A percentile compares a stretch with the other conserved stretches of the same genome.
These are phyloP conservation scores for Drosophila ficusphila DNA, from an alignment of 1,140 invertebrate genomes.

Conservation along the genomic window DNA sequence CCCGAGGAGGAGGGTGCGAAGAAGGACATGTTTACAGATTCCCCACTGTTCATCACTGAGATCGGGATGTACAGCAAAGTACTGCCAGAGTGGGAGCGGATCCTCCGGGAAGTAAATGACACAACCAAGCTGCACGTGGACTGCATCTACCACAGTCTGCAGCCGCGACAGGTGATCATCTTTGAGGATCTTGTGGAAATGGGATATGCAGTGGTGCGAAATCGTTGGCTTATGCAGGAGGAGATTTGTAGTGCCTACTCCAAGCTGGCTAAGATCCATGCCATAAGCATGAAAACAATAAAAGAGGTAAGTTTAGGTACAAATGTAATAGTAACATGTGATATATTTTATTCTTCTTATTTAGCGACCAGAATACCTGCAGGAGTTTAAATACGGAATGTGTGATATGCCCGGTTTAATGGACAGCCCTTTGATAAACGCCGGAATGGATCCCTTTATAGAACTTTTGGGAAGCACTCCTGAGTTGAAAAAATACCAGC, in stretches of 20 bases:
- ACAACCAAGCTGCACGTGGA: conserved; percentile 21
- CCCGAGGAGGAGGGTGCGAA: conserved; percentile 55
- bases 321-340: not conserved
- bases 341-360: not conserved
- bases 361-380: conserved; percentile 37
- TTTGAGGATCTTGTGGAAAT: conserved; percentile 60
- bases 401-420: conserved; percentile 12
- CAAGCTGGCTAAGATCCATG: conserved; percentile 64
- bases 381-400: conserved; percentile 28
- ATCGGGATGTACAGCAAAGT: conserved; percentile 59
- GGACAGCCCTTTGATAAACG: conserved; percentile 27
- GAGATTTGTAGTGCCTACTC: conserved; percentile 40
- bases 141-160: conserved; percentile 51
- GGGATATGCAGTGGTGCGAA: conserved; percentile 52
- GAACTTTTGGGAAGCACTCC: conserved; percentile 31
- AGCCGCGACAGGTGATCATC: conserved; percentile 46
- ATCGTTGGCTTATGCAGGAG: conserved; percentile 22
- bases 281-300: conserved; percentile 45
- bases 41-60: conserved; percentile 56
- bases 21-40: conserved; percentile 42
- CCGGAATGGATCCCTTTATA: conserved; percentile 29
- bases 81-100: conserved; percentile 52
- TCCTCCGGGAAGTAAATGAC: conserved; percentile 41
- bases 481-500: conserved; percentile 50
- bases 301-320: conserved; percentile 30